Evolutionary conservation across 2,888 invertebrate genomes (phyloP).

Genomic region (Ellobium chinense): DNA sequence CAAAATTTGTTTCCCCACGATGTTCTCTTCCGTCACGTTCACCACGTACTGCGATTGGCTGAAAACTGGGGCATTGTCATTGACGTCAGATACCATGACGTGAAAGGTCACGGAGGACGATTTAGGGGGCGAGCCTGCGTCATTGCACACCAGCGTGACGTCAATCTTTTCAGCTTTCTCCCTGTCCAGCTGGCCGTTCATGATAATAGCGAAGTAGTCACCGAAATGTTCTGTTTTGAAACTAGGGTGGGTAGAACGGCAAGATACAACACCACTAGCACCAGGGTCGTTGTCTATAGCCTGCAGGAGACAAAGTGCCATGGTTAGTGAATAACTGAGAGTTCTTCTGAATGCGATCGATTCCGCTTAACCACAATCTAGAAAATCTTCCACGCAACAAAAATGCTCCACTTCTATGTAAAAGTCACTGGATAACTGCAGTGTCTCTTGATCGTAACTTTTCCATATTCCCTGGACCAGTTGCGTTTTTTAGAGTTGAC

Average conservation of each 20-base stretch:
- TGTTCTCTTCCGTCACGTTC: constrained; percentile 68
- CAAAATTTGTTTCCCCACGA: constrained; percentile 59
- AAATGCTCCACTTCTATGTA: too few relatives aligned
- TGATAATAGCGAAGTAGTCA: constrained; percentile 52
- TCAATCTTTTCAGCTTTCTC: constrained; percentile 64
- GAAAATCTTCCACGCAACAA: too few relatives aligned
- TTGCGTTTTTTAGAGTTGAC: too few relatives aligned
- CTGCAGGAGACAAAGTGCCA: background rate
- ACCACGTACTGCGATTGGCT: constrained; percentile 60
- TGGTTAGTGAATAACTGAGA: too few relatives aligned
- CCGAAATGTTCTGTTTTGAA: constrained; percentile 49
- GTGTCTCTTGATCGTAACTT: too few relatives aligned
- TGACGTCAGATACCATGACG: constrained; percentile 70
- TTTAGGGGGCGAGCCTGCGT: constrained; percentile 70
- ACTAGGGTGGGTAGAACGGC: constrained; percentile 54
- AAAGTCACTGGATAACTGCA: too few relatives aligned
- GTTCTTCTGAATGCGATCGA: too few relatives aligned
- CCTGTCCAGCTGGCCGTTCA: constrained; percentile 66
- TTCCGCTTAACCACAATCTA: too few relatives aligned
- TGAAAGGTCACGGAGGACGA: constrained; percentile 62
- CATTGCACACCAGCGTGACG: constrained; percentile 68
- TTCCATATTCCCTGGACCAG: too few relatives aligned
- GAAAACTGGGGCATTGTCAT: constrained; percentile 73
- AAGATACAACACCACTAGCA: constrained; percentile 66
- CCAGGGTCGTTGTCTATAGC: constrained; percentile 81